Evolutionary conservation across 2,797 vertebrate genomes (phyloP), one percentile per base, ranked within the genome.

Genomic region (Muscicapa comitata): DNA sequence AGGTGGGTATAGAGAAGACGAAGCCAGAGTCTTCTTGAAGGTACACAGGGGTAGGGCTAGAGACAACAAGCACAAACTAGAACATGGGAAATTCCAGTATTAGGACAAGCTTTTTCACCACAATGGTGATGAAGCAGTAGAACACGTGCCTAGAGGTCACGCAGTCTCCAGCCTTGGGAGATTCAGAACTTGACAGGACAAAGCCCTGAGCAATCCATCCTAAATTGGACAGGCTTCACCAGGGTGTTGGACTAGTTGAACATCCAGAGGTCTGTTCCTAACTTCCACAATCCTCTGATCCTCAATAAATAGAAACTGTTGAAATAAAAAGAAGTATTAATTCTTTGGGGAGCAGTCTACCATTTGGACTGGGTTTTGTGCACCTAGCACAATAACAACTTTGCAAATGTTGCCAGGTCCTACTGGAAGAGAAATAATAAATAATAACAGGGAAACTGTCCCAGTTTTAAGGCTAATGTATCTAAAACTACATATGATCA

Each of bases 151-250:
- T 59, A 88, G 57, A 74, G 61, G 73, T 77, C 58, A 20, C 2
- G 4, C 8, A 48, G 12, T 43, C 50, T 87, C 35, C 58, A 66
- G 6, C 45, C 47, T 38, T 1, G 0, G 58, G 62, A 94, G 81
- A 81, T 50, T 75, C 58, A 88, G 59, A 90, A 90, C 91, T 68
- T 88, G 76, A 88, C 76, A 68, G 85, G 79, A 65, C 62, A 90
- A 92, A 94, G 48, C 37, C 31, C 8, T 70, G 55, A 85, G 74
- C 31, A 79, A 76, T 70, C 55, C 17, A 7, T 75, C 20, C 51
- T 55, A 55, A 84, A 68, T 7, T 31, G 45, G 42, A 55, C 38
- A 51, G 47, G 66, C 26, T 87, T 94, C 47, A 26, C 23, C 17
- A 58, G 25, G 1, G 11, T 72, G 38, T 28, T 68, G 42, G 38